A percentile compares a stretch with the other conserved stretches of the same genome.
These are phyloP conservation scores for Microtus montanus DNA, from an alignment of 2,113 vertebrate genomes.

Conservation along the genomic window DNA sequence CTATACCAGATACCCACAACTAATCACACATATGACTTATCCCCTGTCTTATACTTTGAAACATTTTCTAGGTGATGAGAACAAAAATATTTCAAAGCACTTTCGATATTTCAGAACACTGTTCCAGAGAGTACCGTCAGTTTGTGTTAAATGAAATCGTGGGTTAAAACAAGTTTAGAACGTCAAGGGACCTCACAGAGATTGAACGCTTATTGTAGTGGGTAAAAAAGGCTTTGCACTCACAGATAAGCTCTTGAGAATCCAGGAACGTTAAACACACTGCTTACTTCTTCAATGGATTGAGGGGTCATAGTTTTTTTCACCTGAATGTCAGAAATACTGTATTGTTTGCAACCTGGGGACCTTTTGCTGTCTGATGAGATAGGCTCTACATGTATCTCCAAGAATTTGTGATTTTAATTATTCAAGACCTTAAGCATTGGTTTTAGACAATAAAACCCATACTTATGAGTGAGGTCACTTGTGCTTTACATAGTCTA, in stretches of 20 bases:
- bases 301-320: neutral
- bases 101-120: constrained; percentile 26
- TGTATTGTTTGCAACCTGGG: neutral
- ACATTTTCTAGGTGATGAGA: constrained; percentile 4
- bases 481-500: neutral
- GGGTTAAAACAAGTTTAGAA: neutral
- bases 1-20: neutral
- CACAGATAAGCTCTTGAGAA: neutral
- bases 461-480: neutral
- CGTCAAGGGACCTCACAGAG: neutral
- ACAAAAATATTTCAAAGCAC: constrained; percentile 37
- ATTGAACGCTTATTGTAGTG: neutral
- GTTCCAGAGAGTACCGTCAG: neutral
- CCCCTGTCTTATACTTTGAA: constrained; percentile 18
- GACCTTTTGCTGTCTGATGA: neutral
- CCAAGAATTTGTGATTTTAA: neutral
- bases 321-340: neutral
- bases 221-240: neutral
- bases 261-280: neutral
- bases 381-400: neutral
- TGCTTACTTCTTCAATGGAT: neutral
- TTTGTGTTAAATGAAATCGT: neutral
- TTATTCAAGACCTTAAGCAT: neutral
- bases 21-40: neutral
- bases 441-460: neutral